Evolutionary conservation across 2,113 vertebrate genomes (phyloP).

Genomic region (Hyperoodon ampullatus): DNA sequence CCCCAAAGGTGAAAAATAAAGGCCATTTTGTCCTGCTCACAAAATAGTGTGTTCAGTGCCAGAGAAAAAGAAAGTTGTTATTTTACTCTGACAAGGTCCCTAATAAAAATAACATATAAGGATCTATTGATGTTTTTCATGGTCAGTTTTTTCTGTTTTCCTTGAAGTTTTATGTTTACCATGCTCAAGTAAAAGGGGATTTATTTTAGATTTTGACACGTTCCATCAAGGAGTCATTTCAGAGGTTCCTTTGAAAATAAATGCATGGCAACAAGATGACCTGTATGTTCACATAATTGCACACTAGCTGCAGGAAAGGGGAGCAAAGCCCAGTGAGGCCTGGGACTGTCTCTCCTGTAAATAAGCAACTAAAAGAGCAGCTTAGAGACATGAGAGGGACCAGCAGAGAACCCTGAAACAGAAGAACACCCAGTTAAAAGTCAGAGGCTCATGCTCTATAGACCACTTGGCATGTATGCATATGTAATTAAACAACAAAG

Average conservation of each 20-base stretch:
- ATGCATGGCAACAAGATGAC: neutral
- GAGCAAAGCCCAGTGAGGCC: neutral
- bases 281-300: neutral
- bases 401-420: neutral
- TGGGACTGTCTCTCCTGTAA: neutral
- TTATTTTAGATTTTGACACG: slow-evolving; percentile 42
- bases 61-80: slow-evolving; percentile 63
- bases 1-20: slow-evolving; percentile 44
- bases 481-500: slow-evolving; percentile 46
- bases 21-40: slow-evolving; percentile 51
- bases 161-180: slow-evolving; percentile 68
- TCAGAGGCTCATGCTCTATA: neutral
- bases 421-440: slow-evolving; percentile 23
- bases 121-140: slow-evolving; percentile 69
- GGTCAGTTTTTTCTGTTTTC: slow-evolving; percentile 31
- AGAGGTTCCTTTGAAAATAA: slow-evolving; percentile 48
- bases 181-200: slow-evolving; percentile 17
- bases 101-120: slow-evolving; percentile 77
- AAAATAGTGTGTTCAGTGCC: slow-evolving; percentile 55
- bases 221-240: slow-evolving; percentile 52
- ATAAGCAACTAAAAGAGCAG: neutral
- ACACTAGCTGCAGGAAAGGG: neutral
- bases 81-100: slow-evolving; percentile 64
- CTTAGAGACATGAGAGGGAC: neutral
- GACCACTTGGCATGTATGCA: slow-evolving; percentile 34